Percentiles rank a stretch among this genome's conserved stretches.
Conservation (phyloP, 2,888 invertebrate genomes). For the Teleogryllus oceanicus region DNA sequence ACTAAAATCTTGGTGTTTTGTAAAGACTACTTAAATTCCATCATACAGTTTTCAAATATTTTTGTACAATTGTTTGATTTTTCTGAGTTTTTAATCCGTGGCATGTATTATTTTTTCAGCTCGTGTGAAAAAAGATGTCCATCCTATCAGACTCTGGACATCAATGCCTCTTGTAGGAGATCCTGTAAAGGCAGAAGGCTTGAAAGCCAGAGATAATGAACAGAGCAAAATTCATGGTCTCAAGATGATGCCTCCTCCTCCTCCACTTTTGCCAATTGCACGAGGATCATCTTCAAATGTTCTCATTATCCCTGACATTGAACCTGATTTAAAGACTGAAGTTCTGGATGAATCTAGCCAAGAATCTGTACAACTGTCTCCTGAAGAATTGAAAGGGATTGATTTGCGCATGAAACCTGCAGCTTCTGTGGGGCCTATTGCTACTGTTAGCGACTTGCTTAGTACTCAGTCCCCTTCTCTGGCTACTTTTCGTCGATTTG, state of each 20-base stretch:
- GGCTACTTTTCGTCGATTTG: slow-evolving; percentile 52
- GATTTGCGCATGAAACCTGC: slow-evolving; percentile 34
- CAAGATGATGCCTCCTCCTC: slow-evolving; percentile 63
- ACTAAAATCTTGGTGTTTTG: too few relatives aligned
- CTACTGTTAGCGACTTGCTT: slow-evolving; percentile 47
- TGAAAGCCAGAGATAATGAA: background rate
- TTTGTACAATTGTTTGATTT: too few relatives aligned
- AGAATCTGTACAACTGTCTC: slow-evolving; percentile 19
- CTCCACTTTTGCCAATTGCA: slow-evolving; percentile 57
- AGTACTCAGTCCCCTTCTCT: slow-evolving; percentile 56
- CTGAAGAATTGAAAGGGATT: slow-evolving; percentile 33
- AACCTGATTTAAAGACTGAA: slow-evolving; percentile 27
- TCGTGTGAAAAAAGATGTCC: background rate
- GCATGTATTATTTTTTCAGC: background rate
- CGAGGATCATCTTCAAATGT: slow-evolving; percentile 58
- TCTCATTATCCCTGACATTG: slow-evolving; percentile 12
- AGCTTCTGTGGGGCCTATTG: slow-evolving; percentile 23
- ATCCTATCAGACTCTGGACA: background rate
- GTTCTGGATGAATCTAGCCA: slow-evolving; percentile 22
- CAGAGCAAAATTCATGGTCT: background rate
- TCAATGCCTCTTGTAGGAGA: background rate
- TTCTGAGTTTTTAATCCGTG: too few relatives aligned
- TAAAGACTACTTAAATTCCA: too few relatives aligned
- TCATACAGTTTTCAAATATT: too few relatives aligned
- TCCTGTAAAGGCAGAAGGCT: background rate